phyloP scores from a whole-genome alignment of 2,888 invertebrate genomes.

The Lasioglossum morio region DNA sequence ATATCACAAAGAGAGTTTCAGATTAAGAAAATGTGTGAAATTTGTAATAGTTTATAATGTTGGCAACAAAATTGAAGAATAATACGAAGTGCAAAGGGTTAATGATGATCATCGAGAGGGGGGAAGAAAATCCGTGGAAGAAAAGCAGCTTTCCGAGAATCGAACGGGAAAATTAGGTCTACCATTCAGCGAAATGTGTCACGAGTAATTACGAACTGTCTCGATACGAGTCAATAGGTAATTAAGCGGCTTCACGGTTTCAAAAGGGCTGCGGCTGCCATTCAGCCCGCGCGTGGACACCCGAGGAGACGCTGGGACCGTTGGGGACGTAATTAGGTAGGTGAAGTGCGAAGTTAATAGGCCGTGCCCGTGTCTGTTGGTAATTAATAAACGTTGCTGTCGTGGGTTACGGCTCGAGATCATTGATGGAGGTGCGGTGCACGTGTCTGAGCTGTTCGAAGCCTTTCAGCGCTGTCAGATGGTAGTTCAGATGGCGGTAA shows the following conservation, averaged over 20 bases:
- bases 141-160: background rate
- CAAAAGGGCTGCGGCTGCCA: background rate
- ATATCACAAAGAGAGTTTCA: no score
- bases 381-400: constrained; percentile 1
- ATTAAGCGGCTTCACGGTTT: background rate
- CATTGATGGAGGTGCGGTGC: background rate
- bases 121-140: background rate
- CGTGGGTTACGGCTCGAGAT: background rate
- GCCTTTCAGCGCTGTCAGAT: background rate
- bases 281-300: background rate
- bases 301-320: background rate
- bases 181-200: background rate
- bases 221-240: constrained; percentile 11
- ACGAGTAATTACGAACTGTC: background rate
- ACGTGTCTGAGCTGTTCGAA: background rate
- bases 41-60: no score
- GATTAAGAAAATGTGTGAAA: no score
- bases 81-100: background rate
- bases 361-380: background rate
- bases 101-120: background rate
- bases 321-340: background rate
- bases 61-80: no score
- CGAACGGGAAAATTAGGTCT: background rate
- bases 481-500: background rate
- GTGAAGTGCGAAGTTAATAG: background rate